Conservation (phyloP, 2,888 invertebrate genomes). For the Synergus laeviventris region DNA sequence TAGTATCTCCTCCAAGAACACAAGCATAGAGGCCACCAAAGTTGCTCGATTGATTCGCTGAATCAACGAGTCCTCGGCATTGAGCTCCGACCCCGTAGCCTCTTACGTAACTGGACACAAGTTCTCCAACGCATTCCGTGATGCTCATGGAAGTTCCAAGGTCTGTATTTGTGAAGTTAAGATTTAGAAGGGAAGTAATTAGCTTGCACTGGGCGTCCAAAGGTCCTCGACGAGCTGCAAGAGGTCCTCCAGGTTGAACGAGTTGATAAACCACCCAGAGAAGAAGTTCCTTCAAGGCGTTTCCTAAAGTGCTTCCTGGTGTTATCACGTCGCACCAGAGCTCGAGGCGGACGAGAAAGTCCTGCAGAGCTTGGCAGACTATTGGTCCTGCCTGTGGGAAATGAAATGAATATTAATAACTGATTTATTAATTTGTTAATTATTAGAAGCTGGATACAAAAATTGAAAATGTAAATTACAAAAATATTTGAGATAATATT, state of each 20-base stretch:
- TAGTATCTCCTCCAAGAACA: slow-evolving; percentile 81
- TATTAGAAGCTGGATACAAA: background rate
- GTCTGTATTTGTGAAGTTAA: slow-evolving; percentile 83
- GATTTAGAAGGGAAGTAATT: slow-evolving; percentile 81
- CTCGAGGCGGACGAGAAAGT: slow-evolving; percentile 83
- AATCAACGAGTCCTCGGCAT: slow-evolving; percentile 73
- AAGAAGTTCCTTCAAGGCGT: slow-evolving; percentile 81
- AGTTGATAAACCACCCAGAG: slow-evolving; percentile 85
- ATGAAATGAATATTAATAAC: too few relatives aligned
- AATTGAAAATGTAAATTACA: background rate
- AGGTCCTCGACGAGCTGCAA: slow-evolving; percentile 82
- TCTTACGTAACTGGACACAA: slow-evolving; percentile 72
- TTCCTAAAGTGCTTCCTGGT: slow-evolving; percentile 78
- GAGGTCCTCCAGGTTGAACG: slow-evolving; percentile 82
- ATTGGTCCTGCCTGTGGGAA: slow-evolving; percentile 84
- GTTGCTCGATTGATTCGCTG: slow-evolving; percentile 78
- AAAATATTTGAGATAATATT: slow-evolving; percentile 40
- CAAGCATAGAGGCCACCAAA: slow-evolving; percentile 88
- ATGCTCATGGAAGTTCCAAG: slow-evolving; percentile 85
- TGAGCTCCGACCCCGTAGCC: slow-evolving; percentile 71
- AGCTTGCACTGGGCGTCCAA: slow-evolving; percentile 87
- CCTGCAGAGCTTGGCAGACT: slow-evolving; percentile 84
- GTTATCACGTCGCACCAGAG: slow-evolving; percentile 82
- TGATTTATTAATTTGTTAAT: background rate
- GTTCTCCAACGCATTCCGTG: slow-evolving; percentile 82